Conservation (phyloP, 1,140 invertebrate species). For the Pentalonia nigronervosa region DNA sequence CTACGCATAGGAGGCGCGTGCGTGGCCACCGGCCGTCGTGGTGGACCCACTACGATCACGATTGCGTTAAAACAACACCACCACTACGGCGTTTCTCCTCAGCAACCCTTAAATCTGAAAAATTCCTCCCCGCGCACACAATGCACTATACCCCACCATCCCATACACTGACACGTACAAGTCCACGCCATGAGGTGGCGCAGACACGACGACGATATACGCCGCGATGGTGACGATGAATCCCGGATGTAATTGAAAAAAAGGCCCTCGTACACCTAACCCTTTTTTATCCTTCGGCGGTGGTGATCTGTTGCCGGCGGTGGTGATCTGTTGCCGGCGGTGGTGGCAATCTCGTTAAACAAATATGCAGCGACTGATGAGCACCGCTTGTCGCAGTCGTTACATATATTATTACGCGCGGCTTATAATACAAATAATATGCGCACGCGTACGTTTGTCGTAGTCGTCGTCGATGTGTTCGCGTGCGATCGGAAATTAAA, state of each 20-base stretch:
- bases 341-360: constrained; percentile 25
- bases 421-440: neutral
- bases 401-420: neutral
- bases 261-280: neutral
- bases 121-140: neutral
- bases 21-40: constrained; percentile 4
- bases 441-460: neutral
- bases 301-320: neutral
- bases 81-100: neutral
- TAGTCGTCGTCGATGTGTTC: neutral
- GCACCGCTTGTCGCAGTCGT: neutral
- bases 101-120: neutral
- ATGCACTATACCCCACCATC: too few relatives aligned
- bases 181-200: neutral
- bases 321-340: neutral
- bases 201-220: neutral
- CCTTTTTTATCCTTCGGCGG: neutral
- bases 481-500: neutral
- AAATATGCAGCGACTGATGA: neutral
- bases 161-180: too few relatives aligned
- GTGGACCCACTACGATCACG: neutral
- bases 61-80: constrained; percentile 37
- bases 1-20: constrained; percentile 11
- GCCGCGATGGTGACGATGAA: neutral
- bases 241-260: constrained; percentile 39